Conservation (phyloP, 2,113 vertebrate genomes). For the Puma concolor region DNA sequence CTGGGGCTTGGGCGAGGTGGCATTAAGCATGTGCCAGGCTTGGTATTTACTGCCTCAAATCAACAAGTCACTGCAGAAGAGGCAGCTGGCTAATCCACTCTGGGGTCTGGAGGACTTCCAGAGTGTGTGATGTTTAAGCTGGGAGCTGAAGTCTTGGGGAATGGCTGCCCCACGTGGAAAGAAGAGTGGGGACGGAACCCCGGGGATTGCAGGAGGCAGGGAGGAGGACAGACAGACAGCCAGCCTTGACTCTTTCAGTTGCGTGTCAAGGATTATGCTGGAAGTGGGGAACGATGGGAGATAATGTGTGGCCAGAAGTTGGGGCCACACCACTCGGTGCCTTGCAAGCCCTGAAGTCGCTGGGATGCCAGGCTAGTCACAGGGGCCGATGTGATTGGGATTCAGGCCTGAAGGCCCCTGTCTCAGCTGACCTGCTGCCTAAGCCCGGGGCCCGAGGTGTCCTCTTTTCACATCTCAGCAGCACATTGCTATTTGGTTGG, state of each 20-base stretch:
- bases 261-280: background rate
- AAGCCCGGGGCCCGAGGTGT: background rate
- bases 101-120: background rate
- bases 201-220: too few species aligned
- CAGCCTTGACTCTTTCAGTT: background rate
- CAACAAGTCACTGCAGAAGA: background rate
- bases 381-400: rapidly evolving
- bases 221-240: background rate
- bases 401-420: background rate
- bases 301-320: rapidly evolving
- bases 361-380: background rate
- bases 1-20: background rate
- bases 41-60: background rate
- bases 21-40: background rate
- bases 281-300: background rate
- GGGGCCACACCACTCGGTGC: background rate
- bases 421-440: background rate
- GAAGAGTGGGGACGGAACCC: background rate
- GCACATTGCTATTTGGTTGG: rapidly evolving
- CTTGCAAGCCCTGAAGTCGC: background rate
- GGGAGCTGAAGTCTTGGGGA: background rate
- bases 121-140: background rate
- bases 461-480: rapidly evolving
- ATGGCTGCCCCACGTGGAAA: background rate
- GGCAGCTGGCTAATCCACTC: background rate